Percentiles rank a stretch among this genome's conserved stretches.
phyloP scores from a whole-genome alignment of 2,888 invertebrate genomes.

The Heliconius ethilla region DNA sequence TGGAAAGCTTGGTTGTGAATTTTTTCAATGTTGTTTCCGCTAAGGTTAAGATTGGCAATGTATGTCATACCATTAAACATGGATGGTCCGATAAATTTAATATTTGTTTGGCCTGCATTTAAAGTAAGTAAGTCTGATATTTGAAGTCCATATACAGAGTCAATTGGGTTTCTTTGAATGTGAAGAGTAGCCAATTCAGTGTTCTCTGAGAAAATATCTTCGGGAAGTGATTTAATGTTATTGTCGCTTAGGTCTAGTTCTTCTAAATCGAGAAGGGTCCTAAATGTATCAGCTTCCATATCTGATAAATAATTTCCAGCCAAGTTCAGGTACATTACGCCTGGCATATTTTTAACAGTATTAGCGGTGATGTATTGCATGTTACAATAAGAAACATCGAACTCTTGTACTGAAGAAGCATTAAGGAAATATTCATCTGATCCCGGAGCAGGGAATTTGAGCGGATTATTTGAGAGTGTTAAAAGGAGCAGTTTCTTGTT shows the following conservation, averaged over 20 bases:
- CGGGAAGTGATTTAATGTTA: conserved; percentile 83
- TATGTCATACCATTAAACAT: conserved; percentile 85
- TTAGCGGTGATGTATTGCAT: conserved; percentile 84
- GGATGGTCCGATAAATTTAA: conserved; percentile 84
- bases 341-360: conserved; percentile 84
- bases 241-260: conserved; percentile 89
- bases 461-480: conserved; percentile 85
- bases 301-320: conserved; percentile 85
- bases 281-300: conserved; percentile 83
- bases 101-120: conserved; percentile 86
- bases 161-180: conserved; percentile 86
- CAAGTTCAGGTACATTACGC: conserved; percentile 85
- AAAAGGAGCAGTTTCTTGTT: conserved; percentile 85
- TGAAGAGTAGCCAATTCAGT: conserved; percentile 85
- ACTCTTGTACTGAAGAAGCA: conserved; percentile 85
- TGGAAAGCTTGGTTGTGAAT: conserved; percentile 87
- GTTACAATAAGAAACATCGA: conserved; percentile 87
- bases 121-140: conserved; percentile 84
- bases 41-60: conserved; percentile 85
- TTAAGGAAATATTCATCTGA: conserved; percentile 80
- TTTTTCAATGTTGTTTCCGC: conserved; percentile 85
- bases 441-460: conserved; percentile 73
- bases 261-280: conserved; percentile 83
- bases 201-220: conserved; percentile 85
- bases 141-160: conserved; percentile 83